A percentile compares a stretch with the other conserved stretches of the same genome.
These are phyloP conservation scores for Callionymus lyra DNA, from an alignment of 2,113 vertebrate genomes.

Conservation along the genomic window DNA sequence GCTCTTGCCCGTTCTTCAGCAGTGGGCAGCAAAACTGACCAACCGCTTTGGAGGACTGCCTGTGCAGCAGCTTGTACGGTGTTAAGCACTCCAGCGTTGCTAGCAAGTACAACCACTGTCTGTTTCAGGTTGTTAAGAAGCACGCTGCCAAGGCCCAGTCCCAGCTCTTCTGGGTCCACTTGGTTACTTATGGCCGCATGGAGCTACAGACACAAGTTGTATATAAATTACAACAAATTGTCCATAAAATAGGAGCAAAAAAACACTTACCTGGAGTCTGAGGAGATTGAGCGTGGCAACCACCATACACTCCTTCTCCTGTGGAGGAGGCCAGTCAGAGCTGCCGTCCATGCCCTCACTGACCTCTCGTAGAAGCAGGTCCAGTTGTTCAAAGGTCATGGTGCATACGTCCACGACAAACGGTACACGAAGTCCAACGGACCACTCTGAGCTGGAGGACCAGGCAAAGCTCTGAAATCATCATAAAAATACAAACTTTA, in stretches of 20 bases:
- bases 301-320: slow-evolving; percentile 96
- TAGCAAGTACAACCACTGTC: slow-evolving; percentile 87
- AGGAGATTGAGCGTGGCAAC: slow-evolving; percentile 89
- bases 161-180: slow-evolving; percentile 88
- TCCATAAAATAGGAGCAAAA: too few relatives aligned
- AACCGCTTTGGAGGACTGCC: slow-evolving; percentile 91
- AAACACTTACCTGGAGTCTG: slow-evolving; percentile 78
- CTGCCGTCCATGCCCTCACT: slow-evolving; percentile 95
- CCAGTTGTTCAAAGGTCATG: slow-evolving; percentile 93
- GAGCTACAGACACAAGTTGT: slow-evolving; percentile 64
- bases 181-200: slow-evolving; percentile 96
- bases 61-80: slow-evolving; percentile 89
- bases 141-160: slow-evolving; percentile 82
- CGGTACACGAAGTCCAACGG: slow-evolving; percentile 87
- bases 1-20: slow-evolving; percentile 91
- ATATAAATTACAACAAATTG: neutral
- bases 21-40: slow-evolving; percentile 92
- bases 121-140: slow-evolving; percentile 95
- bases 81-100: slow-evolving; percentile 87
- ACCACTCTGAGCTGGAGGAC: slow-evolving; percentile 97
- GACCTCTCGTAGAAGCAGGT: slow-evolving; percentile 87
- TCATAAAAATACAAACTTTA: slow-evolving; percentile 1
- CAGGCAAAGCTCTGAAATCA: slow-evolving; percentile 84
- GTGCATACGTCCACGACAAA: slow-evolving; percentile 95
- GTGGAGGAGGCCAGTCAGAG: slow-evolving; percentile 92